A percentile compares a stretch with the other conserved stretches of the same genome.
These are phyloP conservation scores for Tribolium freemani DNA, from an alignment of 2,888 invertebrate species.

Conservation along the genomic window DNA sequence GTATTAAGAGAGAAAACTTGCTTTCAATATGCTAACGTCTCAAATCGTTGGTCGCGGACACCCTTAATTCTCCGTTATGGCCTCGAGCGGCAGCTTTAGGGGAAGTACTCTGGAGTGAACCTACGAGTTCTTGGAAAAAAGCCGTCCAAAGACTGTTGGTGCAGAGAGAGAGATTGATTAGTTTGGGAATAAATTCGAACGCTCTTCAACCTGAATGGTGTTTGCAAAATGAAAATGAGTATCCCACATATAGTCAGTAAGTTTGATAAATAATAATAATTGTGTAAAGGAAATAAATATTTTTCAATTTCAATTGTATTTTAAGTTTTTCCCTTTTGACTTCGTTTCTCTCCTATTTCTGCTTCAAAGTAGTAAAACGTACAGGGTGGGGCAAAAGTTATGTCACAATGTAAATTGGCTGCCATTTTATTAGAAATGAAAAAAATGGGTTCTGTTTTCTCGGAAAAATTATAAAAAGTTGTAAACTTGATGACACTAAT, in stretches of 20 bases:
- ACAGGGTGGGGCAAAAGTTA: too few relatives aligned
- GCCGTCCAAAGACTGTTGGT: conserved; percentile 79
- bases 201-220: conserved; percentile 89
- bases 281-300: not conserved
- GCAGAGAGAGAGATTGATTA: conserved; percentile 77
- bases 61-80: conserved; percentile 84
- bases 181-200: conserved; percentile 80
- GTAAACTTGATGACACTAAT: too few relatives aligned
- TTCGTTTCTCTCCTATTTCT: not conserved
- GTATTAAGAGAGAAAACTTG: too few relatives aligned
- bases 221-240: conserved; percentile 82
- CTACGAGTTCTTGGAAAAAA: conserved; percentile 74
- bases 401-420: too few relatives aligned
- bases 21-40: too few relatives aligned
- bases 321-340: not conserved
- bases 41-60: too few relatives aligned
- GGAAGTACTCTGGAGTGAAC: conserved; percentile 88
- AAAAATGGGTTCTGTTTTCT: too few relatives aligned
- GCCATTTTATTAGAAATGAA: too few relatives aligned
- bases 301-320: not conserved
- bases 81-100: conserved; percentile 88
- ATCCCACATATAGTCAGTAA: conserved; percentile 68
- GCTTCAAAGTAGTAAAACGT: too few relatives aligned
- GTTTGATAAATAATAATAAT: conserved; percentile 47
- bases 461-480: too few relatives aligned